Evolutionary conservation across 1,140 invertebrate genomes (phyloP), one percentile per base, ranked within the genome.

Genomic region (Contarinia nasturtii): DNA sequence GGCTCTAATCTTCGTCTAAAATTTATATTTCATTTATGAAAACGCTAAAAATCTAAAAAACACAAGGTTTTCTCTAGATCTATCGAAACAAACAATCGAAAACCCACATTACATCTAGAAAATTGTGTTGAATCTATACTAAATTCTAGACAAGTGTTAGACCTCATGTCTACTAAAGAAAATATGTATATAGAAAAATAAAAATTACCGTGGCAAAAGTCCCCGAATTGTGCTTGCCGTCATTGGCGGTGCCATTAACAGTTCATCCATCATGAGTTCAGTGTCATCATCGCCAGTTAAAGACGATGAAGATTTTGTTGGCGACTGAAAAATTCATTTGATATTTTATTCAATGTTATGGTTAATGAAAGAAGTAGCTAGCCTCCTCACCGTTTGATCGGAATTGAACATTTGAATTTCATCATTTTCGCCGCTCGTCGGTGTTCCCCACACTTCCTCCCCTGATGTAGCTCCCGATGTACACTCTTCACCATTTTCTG

Each of bases 381-480:
- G n/a, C n/a, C n/a, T 36, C 42, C 63, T 64, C 66, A 79, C 76
- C 66, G 76, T 77, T 49, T 75, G 63, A 56, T 74, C 75, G 42
- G 72, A 77, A 58, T 76, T 77, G 46, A 80, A 76, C 47, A 71
- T 69, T 40, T 67, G 58, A 44, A 64, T 52, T 51, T 85, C 81
- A 45, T 84, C 81, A 53, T 82, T 76, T 7, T 83, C 75, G 15
- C 80, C 82, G 49, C 82, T 86, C 2, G 82, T 86, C 2, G 82
- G 82, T 1, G 83, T 87, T 1, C 83, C 83, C 83, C 82, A 87
- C 27, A 84, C 78, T 57, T 87, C 83, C 58, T 86, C 82, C 0
- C 82, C 82, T 2, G 82, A 85, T 14, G 77, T 80, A 0, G 77
- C 82, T 0, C 80, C 82, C 37, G 82, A 85, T 1, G 74, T 79